Base-by-base conservation (phyloP, 2,888 invertebrate genomes). In the Volucella bombylans region DNA sequence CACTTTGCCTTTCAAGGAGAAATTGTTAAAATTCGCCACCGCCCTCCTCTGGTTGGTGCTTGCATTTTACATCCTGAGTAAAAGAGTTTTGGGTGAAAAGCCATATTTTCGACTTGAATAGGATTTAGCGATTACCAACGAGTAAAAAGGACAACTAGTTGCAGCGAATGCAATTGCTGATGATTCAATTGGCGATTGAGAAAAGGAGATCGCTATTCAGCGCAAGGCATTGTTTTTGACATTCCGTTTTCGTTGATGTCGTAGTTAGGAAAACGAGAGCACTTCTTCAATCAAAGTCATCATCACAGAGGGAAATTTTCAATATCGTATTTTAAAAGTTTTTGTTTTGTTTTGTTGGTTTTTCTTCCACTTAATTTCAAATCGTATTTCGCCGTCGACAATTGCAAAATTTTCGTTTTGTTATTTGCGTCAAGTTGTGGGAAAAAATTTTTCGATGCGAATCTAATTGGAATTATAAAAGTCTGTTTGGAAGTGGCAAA, bases 201-300 rank as follows among this genome's bases (percentile, higher is more conserved):
- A 8, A 59, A 82, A 67, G 50, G 67, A 80, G 74, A 67, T 6
- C n/a, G n/a, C 55, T 12, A 10, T 31, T 59, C 9, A 62, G 50
- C 52, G 12, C 43, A 45, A n/a, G n/a, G 49, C 49, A 69, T 83
- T 80, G 80, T 83, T 83, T 82, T 83, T 83, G 83, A 83, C 83
- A 76, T 76, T 83, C 76, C 80, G 74, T 65, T 79, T 65, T 74
- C 64, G 65, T 74, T 59, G 43, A 76, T 38, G 64, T 45, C 49
- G 59, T 43, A 43, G 3, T 64, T 62, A 55, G 64, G 41, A 83
- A 80, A 83, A 74, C 83, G 71, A 80, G 82, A 83, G 82, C 79
- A 74, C 59, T 41, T 52, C 23, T 61, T 15, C 11, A 11, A 69
- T 31, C 38, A 31, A 57, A 8, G 12, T 18, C 23, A 38, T 72